Base-by-base conservation (phyloP, 2,888 invertebrate genomes). In the Atrina japonica region DNA sequence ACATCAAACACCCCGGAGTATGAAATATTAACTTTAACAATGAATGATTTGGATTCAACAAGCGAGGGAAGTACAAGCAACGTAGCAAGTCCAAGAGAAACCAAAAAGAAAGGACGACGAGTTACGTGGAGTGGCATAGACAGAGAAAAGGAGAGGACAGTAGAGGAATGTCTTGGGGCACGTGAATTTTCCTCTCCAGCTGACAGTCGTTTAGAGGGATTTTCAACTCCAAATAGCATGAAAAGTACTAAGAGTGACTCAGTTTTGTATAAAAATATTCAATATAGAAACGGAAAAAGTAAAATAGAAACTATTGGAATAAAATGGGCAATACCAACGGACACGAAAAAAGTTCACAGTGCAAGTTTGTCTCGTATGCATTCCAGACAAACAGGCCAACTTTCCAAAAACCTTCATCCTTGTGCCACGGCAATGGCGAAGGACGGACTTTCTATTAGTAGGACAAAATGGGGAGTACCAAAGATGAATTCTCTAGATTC, bases 261-360 rank as follows among this genome's bases (percentile, higher is more conserved):
- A 11, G 56, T 59, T 18, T 53, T 74, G 27, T 47, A 61, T 41
- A 64, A 66, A 49, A 63, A 69, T 11, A 59, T 45, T 3, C 58
- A 50, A 25, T 64, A 65, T 16, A 40, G 66, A 23, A 68, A 67
- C 45, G 71, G 71, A 1, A 58, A 72, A 61, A 71, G 72, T 53
- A 80, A 77, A 58, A 67, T 82, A n/a, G 78, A 82, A 40, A 75
- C 76, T 6, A 71, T 82, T 56, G 82, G 82, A 21, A 55, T 82
- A 11, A 72, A 75, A 43, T 82, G 82, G 82, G 72, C 74, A 21
- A 16, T 80, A n/a, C 75, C 76, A 11, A 67, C 66, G 29, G 70
- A 67, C 21, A 25, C 45, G 11, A 70, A 53, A 41, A 53, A 16
- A 29, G 67, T 21, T 3, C 60, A 29, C 11, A 49, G 49, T 9